Evolutionary conservation across 2,113 vertebrate species (phyloP), one percentile per base, ranked within the genome.

Genomic region (Riparia riparia): DNA sequence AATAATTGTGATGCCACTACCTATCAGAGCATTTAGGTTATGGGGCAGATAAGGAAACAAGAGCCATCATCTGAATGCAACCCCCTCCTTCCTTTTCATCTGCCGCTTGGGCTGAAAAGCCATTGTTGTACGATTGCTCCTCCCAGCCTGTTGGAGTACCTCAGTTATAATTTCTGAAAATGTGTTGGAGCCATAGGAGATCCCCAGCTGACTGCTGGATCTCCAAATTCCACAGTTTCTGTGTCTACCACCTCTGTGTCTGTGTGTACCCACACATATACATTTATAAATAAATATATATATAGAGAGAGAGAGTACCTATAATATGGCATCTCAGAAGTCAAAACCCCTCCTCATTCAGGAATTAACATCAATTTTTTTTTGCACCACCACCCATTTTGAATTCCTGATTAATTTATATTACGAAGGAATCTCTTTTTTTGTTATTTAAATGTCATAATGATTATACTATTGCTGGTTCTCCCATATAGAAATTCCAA

Each of bases 251-350:
- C 10, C 21, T 73, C 6, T 77, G 13, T 65, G 50, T 34, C 12
- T 88, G 11, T 74, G 7, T 70, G 5, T 11, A 10, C 18, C 3
- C 9, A 54, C 20, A 74, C 16, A n/a, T 37, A 18, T 32, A 69
- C 2, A 28, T 3, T 14, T 11, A 7, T 2, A 44, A 6, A 49
- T 1, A 18, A 11, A 4, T 8, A 17, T 42, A 49, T 1, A 18
- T 15, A 4, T 14, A 42, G 12, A 42, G 41, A 42, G 8, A 31
- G 8, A 31, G 5, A 42, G 17, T 41, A 20, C 20, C 24, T 42
- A 6, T 12, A 57, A 32, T 19, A 21, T 0, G 49, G 1, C 20
- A 29, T 14, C 24, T 64, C 10, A 37, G 22, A 53, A 49, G 10
- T 63, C 9, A 49, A 76, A 78, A 26, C 15, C 9, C 13, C 9